Conservation (phyloP, 2,888 invertebrate genomes). For the Acanthosepion pharaonis region DNA sequence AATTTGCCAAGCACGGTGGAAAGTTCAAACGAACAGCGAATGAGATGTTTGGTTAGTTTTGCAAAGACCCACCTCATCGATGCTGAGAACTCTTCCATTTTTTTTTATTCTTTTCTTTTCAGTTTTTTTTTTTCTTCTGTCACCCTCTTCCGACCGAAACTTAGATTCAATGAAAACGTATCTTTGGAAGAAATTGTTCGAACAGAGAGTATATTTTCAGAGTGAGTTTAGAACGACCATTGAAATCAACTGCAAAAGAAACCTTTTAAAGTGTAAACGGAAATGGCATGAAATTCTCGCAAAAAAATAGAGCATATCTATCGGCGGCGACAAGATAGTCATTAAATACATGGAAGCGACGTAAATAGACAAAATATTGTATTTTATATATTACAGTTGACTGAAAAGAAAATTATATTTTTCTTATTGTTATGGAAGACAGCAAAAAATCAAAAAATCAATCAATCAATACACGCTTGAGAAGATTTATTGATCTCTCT, state of each 20-base stretch:
- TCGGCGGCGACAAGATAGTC: neutral
- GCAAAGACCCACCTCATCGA: neutral
- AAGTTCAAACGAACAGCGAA: slow-evolving; percentile 14
- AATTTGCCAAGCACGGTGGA: slow-evolving; percentile 9
- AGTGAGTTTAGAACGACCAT: neutral
- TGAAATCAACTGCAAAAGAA: neutral
- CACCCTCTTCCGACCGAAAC: neutral
- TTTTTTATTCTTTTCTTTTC: neutral
- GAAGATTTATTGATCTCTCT: neutral
- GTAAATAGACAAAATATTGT: neutral
- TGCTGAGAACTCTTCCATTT: neutral
- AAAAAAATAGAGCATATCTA: neutral
- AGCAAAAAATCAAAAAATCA: neutral
- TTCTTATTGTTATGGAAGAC: neutral
- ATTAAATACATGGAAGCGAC: neutral
- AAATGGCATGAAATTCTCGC: neutral
- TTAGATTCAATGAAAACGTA: neutral
- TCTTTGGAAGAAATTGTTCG: neutral
- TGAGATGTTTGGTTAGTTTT: neutral
- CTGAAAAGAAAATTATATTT: neutral
- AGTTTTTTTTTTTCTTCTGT: neutral
- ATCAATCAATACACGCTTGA: neutral
- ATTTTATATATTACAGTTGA: neutral
- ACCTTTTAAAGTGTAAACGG: neutral
- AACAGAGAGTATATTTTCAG: neutral